Evolutionary conservation across 2,797 vertebrate species (phyloP).

Genomic region (Hippocampus kuda): DNA sequence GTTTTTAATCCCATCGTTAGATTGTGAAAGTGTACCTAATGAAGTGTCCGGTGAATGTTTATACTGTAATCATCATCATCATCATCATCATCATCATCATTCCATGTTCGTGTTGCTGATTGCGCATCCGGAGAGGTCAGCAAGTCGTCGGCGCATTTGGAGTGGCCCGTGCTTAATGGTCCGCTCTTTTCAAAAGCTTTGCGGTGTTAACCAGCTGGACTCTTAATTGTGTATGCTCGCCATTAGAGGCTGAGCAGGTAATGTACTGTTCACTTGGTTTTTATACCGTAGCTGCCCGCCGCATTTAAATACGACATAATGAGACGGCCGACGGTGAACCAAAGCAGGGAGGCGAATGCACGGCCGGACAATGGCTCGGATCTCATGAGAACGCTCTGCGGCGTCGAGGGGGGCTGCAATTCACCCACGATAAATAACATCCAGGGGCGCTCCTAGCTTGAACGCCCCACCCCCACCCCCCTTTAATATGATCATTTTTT

Average conservation of each 20-base stretch:
- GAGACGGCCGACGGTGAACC: slow-evolving; percentile 3
- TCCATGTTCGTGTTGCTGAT: background rate
- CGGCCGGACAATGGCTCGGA: background rate
- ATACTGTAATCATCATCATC: background rate
- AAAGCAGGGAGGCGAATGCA: background rate
- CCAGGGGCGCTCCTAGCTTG: background rate
- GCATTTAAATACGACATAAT: slow-evolving; percentile 3
- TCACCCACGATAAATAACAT: background rate
- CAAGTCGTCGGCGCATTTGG: background rate
- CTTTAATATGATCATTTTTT: too few species aligned
- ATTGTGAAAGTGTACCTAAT: background rate
- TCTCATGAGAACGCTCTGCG: background rate
- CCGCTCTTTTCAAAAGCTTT: background rate
- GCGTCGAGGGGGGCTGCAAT: too few species aligned
- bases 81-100: slow-evolving; percentile 3
- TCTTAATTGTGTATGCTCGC: background rate
- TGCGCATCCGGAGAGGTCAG: background rate
- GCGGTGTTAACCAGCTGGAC: background rate
- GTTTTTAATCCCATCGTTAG: background rate
- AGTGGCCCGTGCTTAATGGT: background rate
- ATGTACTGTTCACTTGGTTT: slow-evolving; percentile 1
- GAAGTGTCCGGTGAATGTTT: background rate
- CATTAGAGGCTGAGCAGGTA: background rate
- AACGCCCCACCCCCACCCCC: background rate
- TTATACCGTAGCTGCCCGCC: background rate